A percentile compares a stretch with the other conserved stretches of the same genome.
phyloP scores from a whole-genome alignment of 2,888 invertebrate species.

The Protonemura montana region DNA sequence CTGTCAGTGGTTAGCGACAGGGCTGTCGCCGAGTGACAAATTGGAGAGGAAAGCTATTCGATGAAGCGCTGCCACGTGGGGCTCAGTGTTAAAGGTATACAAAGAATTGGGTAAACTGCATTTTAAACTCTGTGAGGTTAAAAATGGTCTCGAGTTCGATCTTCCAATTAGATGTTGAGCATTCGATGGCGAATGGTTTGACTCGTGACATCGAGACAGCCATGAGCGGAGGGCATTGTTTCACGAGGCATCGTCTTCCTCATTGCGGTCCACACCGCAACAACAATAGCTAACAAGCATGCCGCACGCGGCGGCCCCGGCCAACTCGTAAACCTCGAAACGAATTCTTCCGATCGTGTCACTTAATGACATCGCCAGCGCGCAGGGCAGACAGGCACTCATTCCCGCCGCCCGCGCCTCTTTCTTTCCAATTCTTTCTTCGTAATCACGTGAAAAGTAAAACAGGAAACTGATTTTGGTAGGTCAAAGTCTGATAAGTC shows the following conservation, averaged over 20 bases:
- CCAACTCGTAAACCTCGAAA: not conserved
- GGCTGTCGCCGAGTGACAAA: not conserved
- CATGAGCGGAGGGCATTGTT: not conserved
- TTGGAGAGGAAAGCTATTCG: not conserved
- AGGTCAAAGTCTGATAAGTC: slow-evolving; percentile 5
- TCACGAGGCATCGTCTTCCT: not conserved
- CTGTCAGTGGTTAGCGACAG: not conserved
- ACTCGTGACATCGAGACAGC: not conserved
- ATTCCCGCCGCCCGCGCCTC: not conserved
- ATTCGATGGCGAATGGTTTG: not conserved
- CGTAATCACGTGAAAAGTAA: not conserved
- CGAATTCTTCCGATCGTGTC: not conserved
- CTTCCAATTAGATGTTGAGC: not conserved
- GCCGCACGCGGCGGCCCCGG: not conserved
- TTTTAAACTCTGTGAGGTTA: not conserved
- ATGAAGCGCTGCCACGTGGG: not conserved
- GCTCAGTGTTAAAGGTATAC: not conserved
- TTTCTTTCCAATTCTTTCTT: not conserved
- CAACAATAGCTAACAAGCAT: not conserved
- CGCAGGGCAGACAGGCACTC: not conserved
- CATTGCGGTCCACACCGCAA: not conserved
- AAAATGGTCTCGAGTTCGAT: not conserved
- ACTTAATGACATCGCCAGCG: not conserved
- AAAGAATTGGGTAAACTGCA: slow-evolving; percentile 1
- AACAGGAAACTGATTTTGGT: not conserved